Percentiles rank a stretch among this genome's conserved stretches.
phyloP scores from a whole-genome alignment of 2,888 invertebrate genomes.

The Drosophila parthenogenetica region DNA sequence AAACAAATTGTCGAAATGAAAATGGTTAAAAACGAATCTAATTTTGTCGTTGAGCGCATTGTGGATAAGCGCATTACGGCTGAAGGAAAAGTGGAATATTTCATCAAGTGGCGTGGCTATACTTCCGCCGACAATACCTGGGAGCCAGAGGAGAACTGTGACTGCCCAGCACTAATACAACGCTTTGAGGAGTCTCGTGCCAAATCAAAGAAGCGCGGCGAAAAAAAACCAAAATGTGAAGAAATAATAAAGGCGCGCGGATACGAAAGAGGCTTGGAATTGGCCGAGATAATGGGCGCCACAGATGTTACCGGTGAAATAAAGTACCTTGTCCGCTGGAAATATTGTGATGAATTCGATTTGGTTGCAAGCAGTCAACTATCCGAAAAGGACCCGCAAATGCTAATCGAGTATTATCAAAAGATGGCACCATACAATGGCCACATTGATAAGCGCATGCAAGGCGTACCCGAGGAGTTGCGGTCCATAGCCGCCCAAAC shows the following conservation, averaged over 20 bases:
- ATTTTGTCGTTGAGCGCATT: constrained; percentile 96
- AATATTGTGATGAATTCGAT: constrained; percentile 88
- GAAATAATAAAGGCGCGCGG: constrained; percentile 89
- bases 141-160: constrained; percentile 97
- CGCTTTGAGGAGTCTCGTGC: constrained; percentile 92
- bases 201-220: constrained; percentile 85
- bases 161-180: constrained; percentile 94
- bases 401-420: constrained; percentile 89
- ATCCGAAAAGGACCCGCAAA: constrained; percentile 87
- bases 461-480: constrained; percentile 81
- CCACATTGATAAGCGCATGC: constrained; percentile 79
- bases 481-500: constrained; percentile 61
- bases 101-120: constrained; percentile 92
- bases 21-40: constrained; percentile 86
- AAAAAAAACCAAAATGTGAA: constrained; percentile 86
- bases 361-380: constrained; percentile 88
- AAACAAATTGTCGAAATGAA: constrained; percentile 2
- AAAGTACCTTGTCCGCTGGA: constrained; percentile 97
- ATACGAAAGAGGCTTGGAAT: constrained; percentile 91
- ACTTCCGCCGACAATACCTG: constrained; percentile 95
- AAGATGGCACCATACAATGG: constrained; percentile 84
- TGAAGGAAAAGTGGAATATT: constrained; percentile 90
- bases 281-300: constrained; percentile 95
- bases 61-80: constrained; percentile 90
- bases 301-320: constrained; percentile 95